phyloP scores from a whole-genome alignment of 1,140 invertebrate genomes.

The Camponotus floridanus region DNA sequence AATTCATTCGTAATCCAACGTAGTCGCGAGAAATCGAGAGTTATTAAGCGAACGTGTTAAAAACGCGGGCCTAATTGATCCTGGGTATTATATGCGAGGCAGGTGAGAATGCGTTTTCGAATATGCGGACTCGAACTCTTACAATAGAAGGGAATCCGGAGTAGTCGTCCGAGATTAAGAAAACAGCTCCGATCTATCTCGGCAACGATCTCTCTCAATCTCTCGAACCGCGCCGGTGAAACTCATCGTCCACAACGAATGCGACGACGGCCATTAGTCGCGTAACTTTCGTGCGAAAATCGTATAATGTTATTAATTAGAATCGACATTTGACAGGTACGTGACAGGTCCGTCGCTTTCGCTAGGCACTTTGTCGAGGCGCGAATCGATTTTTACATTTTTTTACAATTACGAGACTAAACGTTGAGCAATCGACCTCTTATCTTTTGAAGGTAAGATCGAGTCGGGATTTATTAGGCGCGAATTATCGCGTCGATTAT shows the following conservation, averaged over 20 bases:
- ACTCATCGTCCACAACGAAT: background rate
- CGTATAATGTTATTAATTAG: conserved; percentile 36
- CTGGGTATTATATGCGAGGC: background rate
- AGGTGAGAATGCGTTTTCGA: conserved; percentile 8
- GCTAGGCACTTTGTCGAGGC: background rate
- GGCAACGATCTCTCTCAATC: background rate
- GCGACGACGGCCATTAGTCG: background rate
- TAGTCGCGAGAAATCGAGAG: background rate
- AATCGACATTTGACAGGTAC: background rate
- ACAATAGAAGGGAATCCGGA: background rate
- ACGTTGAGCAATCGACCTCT: background rate
- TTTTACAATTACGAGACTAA: too few species aligned
- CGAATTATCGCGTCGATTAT: background rate
- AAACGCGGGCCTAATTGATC: conserved; percentile 22
- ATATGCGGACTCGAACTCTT: background rate
- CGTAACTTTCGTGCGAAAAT: conserved; percentile 27
- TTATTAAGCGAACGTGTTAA: background rate
- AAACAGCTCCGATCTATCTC: background rate
- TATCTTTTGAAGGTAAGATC: background rate
- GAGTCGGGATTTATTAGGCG: background rate
- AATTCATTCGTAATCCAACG: background rate
- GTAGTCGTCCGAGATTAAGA: conserved; percentile 1
- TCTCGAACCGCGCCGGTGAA: conserved; percentile 9
- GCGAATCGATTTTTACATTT: background rate
- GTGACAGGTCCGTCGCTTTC: background rate